These are phyloP conservation scores for Nothocercus nigrocapillus DNA, from an alignment of 2,113 vertebrate genomes.

Conservation along the genomic window DNA sequence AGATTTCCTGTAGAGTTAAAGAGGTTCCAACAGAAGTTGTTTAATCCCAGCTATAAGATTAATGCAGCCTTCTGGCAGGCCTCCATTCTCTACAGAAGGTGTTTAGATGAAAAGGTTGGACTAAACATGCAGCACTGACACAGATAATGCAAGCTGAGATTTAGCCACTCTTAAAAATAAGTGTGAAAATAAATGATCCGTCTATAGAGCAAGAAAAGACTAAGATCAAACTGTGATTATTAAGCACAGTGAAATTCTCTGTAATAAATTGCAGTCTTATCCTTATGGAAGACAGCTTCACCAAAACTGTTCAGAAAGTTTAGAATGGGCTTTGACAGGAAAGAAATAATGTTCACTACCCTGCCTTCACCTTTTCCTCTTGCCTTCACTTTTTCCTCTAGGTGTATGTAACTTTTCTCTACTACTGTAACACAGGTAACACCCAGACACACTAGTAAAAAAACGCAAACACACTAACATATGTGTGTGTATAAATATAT, in stretches of 20 bases:
- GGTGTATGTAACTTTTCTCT: not conserved
- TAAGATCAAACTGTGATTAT: not conserved
- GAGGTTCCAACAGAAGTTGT: not conserved
- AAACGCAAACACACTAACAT: not conserved
- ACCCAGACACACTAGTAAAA: not conserved
- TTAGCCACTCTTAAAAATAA: not conserved
- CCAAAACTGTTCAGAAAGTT: not conserved
- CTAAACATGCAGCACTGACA: not conserved
- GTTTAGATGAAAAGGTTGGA: not conserved
- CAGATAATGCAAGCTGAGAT: not conserved
- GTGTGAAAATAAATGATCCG: not conserved
- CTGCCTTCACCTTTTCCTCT: not conserved
- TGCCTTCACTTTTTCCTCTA: not conserved
- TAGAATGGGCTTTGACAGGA: not conserved
- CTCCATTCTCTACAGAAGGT: not conserved
- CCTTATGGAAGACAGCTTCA: not conserved
- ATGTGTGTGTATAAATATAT: not conserved
- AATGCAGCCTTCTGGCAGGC: not conserved
- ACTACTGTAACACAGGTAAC: not conserved
- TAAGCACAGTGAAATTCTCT: not conserved
- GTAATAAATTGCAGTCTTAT: not conserved
- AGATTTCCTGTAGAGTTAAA: not conserved
- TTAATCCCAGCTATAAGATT: not conserved
- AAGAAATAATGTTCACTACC: accelerated
- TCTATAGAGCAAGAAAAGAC: not conserved